These are phyloP conservation scores for Sitta carolinensis DNA, from an alignment of 2,797 vertebrate genomes.

Conservation along the genomic window DNA sequence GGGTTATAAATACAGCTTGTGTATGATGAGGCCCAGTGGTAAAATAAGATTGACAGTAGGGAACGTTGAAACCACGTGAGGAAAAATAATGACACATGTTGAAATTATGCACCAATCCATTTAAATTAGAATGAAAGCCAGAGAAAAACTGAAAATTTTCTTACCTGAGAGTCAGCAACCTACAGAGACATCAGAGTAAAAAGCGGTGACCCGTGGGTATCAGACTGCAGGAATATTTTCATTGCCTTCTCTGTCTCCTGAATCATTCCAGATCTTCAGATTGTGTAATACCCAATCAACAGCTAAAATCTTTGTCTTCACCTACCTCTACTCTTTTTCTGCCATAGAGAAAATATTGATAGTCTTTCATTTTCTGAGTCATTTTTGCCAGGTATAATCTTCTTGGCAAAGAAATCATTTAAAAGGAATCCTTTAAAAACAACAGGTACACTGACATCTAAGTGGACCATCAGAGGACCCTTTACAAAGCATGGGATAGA, in stretches of 20 bases:
- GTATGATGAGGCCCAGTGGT: not conserved
- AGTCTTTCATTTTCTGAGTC: not conserved
- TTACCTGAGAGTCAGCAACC: not conserved
- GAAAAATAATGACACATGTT: not conserved
- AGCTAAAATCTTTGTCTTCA: not conserved
- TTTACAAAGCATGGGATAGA: not conserved
- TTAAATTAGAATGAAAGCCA: not conserved
- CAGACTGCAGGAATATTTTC: not conserved
- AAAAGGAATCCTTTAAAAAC: not conserved
- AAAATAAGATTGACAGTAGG: not conserved
- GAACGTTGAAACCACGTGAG: accelerated
- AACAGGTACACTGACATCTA: not conserved
- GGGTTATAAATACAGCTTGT: not conserved
- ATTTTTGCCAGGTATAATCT: not conserved
- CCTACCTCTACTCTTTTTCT: not conserved
- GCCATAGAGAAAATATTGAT: not conserved
- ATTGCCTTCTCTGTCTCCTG: not conserved
- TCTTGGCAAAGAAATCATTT: not conserved
- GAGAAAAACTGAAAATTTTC: not conserved
- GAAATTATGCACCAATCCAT: not conserved
- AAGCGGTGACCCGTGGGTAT: not conserved
- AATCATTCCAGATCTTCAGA: not conserved
- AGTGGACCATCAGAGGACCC: not conserved
- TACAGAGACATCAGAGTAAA: not conserved
- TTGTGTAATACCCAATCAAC: not conserved